phyloP scores from a whole-genome alignment of 2,888 invertebrate genomes.

The Quadroppia sp. region DNA sequence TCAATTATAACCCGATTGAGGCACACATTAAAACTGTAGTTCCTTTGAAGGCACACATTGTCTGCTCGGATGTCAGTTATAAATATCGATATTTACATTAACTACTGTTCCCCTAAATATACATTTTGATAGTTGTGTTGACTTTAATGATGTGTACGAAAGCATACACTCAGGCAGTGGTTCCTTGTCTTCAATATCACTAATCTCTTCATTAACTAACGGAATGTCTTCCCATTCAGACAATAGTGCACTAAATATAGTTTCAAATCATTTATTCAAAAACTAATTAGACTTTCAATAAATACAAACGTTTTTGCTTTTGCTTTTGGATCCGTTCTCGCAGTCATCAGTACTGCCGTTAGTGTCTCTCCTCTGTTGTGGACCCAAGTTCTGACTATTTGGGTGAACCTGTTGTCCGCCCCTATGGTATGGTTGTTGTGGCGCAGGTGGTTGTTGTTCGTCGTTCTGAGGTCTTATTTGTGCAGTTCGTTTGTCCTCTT shows the following conservation, averaged over 20 bases:
- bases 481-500: conserved; percentile 51
- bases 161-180: conserved; percentile 32
- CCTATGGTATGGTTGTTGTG: conserved; percentile 24
- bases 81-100: conserved; percentile 2
- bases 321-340: conserved; percentile 28
- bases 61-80: background rate
- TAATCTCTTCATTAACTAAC: background rate
- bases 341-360: conserved; percentile 17
- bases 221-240: conserved; percentile 34
- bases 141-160: background rate
- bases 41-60: background rate
- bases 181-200: background rate
- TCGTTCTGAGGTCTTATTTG: background rate
- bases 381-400: background rate
- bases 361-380: conserved; percentile 21
- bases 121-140: conserved; percentile 15
- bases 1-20: conserved; percentile 22
- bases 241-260: conserved; percentile 34
- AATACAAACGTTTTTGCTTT: conserved; percentile 36
- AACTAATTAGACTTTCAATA: background rate
- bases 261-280: background rate
- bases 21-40: conserved; percentile 26
- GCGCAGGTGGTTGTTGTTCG: background rate
- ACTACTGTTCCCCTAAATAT: conserved; percentile 4
- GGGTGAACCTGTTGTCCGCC: conserved; percentile 34